Conservation (phyloP, 2,888 invertebrate species). For the Megastigmus dorsalis region DNA sequence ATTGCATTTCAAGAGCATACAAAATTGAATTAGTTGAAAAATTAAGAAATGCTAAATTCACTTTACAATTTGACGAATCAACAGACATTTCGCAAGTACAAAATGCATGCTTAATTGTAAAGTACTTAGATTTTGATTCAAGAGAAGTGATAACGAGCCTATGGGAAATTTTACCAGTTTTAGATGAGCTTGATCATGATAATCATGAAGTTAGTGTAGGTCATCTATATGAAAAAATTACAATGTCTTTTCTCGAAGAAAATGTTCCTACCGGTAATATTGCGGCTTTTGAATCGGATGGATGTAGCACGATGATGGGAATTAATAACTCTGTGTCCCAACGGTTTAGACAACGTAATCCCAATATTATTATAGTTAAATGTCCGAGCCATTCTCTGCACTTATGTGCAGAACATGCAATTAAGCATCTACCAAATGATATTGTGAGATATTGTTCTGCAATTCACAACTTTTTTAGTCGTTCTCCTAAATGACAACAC, state of each 20-base stretch:
- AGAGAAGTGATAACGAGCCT: conserved; percentile 40
- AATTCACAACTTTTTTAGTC: conserved; percentile 39
- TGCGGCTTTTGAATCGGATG: conserved; percentile 53
- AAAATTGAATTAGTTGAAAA: conserved; percentile 18
- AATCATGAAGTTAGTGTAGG: conserved; percentile 31
- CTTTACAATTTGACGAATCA: conserved; percentile 46
- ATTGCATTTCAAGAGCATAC: not conserved
- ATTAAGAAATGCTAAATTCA: conserved; percentile 44
- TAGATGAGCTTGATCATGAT: conserved; percentile 23
- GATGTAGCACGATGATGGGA: conserved; percentile 56
- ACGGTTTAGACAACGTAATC: conserved; percentile 40
- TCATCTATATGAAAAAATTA: conserved; percentile 32
- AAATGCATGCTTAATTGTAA: conserved; percentile 47
- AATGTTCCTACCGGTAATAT: conserved; percentile 49
- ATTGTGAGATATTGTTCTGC: conserved; percentile 18
- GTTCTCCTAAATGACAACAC: conserved; percentile 27
- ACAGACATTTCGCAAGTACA: conserved; percentile 50
- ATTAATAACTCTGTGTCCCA: conserved; percentile 51
- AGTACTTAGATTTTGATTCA: conserved; percentile 39
- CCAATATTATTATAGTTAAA: conserved; percentile 47
- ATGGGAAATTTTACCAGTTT: conserved; percentile 48
- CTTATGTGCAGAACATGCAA: conserved; percentile 49
- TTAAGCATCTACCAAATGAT: conserved; percentile 37
- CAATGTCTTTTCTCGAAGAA: conserved; percentile 26
- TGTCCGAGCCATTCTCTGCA: conserved; percentile 50